phyloP scores from a whole-genome alignment of 2,797 vertebrate genomes.

The Sparidentex hasta region DNA sequence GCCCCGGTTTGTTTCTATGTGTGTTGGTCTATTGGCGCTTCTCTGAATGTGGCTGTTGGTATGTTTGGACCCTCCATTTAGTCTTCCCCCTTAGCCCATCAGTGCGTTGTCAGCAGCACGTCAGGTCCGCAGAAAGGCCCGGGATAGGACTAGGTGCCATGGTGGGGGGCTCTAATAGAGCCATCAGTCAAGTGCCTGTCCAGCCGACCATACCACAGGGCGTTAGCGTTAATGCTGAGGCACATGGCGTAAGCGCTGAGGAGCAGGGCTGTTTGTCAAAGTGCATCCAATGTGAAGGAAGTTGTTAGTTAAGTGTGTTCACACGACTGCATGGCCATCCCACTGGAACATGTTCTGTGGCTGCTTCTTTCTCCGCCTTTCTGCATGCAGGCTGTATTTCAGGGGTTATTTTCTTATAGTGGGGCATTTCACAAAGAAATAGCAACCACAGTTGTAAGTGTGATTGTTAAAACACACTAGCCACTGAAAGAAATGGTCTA shows the following conservation, averaged over 20 bases:
- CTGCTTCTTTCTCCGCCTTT: constrained; percentile 32
- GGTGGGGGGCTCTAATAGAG: constrained; percentile 91
- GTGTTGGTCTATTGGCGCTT: constrained; percentile 67
- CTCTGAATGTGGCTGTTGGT: constrained; percentile 75
- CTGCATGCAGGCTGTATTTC: not conserved
- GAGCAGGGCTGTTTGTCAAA: constrained; percentile 87
- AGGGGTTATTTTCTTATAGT: not conserved
- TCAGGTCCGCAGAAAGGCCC: constrained; percentile 86
- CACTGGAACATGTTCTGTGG: constrained; percentile 63
- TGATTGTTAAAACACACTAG: not conserved
- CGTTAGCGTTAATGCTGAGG: constrained; percentile 84
- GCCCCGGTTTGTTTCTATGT: constrained; percentile 78
- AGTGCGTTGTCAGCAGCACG: constrained; percentile 92
- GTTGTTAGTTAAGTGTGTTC: constrained; percentile 84
- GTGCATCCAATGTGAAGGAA: constrained; percentile 85
- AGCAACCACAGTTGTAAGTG: not conserved
- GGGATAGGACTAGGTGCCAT: constrained; percentile 89
- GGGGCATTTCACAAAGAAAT: constrained; percentile 8
- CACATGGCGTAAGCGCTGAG: constrained; percentile 80
- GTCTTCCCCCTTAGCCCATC: constrained; percentile 70
- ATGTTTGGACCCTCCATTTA: constrained; percentile 75
- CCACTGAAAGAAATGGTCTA: not conserved
- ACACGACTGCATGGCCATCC: constrained; percentile 63
- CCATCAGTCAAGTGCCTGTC: constrained; percentile 93
- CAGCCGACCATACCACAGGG: constrained; percentile 83